Conservation (phyloP, 1,140 invertebrate genomes). For the Reticulitermes speratus region DNA sequence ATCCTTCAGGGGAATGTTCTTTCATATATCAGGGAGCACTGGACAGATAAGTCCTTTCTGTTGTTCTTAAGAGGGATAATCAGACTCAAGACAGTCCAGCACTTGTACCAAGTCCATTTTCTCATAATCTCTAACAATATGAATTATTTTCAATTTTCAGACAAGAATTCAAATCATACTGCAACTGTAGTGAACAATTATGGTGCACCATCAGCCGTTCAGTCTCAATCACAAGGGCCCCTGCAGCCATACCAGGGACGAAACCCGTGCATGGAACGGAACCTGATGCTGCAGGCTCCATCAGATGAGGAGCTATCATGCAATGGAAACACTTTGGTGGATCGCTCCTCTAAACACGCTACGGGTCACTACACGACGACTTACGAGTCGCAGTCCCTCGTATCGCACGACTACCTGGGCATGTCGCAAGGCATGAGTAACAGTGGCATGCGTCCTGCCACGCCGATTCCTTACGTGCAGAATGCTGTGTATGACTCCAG, state of each 20-base stretch:
- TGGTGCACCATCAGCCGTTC: background rate
- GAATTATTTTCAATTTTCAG: background rate
- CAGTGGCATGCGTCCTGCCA: slow-evolving; percentile 46
- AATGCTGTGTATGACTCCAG: slow-evolving; percentile 63
- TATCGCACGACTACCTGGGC: slow-evolving; percentile 51
- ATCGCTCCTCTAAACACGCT: slow-evolving; percentile 64
- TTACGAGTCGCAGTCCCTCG: slow-evolving; percentile 52
- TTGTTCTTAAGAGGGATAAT: too few relatives aligned
- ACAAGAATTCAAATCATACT: slow-evolving; percentile 27
- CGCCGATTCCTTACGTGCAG: slow-evolving; percentile 71
- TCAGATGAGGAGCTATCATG: slow-evolving; percentile 60
- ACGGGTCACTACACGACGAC: slow-evolving; percentile 40
- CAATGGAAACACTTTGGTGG: slow-evolving; percentile 64
- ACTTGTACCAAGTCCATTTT: too few relatives aligned
- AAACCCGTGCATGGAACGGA: slow-evolving; percentile 86
- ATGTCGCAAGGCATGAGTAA: slow-evolving; percentile 35
- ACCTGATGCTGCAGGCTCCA: slow-evolving; percentile 63
- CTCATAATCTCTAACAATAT: too few relatives aligned
- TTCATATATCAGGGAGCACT: too few relatives aligned
- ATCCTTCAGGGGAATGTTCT: too few relatives aligned
- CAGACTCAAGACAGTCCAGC: too few relatives aligned
- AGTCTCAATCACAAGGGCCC: background rate
- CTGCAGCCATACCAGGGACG: slow-evolving; percentile 73
- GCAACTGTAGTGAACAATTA: slow-evolving; percentile 36
- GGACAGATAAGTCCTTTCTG: too few relatives aligned